Evolutionary conservation across 2,888 invertebrate species (phyloP).

Genomic region (Polydrusus pterygomalis): DNA sequence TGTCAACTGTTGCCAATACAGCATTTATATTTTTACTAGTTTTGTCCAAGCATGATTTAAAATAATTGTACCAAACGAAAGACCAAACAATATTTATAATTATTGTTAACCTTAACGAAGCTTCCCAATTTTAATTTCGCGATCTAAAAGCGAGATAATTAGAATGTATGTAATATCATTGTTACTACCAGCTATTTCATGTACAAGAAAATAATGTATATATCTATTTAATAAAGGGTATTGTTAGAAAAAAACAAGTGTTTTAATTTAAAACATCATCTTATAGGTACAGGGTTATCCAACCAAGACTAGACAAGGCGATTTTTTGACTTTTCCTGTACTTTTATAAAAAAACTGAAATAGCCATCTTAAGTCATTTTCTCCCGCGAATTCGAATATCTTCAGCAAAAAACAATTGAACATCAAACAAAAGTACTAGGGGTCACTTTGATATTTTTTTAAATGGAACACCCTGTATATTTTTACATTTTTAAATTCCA

Average conservation of each 20-base stretch:
- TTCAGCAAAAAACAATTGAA: no score
- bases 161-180: slow-evolving; percentile 64
- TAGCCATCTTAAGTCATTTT: no score
- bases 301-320: no score
- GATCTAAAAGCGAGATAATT: slow-evolving; percentile 59
- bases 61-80: slow-evolving; percentile 17
- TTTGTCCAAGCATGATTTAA: neutral
- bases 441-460: no score
- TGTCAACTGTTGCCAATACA: neutral
- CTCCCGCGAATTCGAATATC: no score
- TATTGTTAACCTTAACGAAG: slow-evolving; percentile 64
- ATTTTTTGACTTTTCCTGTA: no score
- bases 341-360: no score
- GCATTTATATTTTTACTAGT: slow-evolving; percentile 4
- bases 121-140: slow-evolving; percentile 66
- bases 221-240: slow-evolving; percentile 71
- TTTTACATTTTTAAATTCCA: no score
- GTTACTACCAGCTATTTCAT: slow-evolving; percentile 64
- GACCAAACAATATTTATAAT: slow-evolving; percentile 54
- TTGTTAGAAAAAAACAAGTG: slow-evolving; percentile 67
- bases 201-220: slow-evolving; percentile 66
- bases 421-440: no score
- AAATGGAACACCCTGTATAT: no score
- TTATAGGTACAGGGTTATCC: no score
- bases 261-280: slow-evolving; percentile 17